Conservation (phyloP, 2,113 vertebrate genomes). For the Gnathonemus echidnorhynchus region DNA sequence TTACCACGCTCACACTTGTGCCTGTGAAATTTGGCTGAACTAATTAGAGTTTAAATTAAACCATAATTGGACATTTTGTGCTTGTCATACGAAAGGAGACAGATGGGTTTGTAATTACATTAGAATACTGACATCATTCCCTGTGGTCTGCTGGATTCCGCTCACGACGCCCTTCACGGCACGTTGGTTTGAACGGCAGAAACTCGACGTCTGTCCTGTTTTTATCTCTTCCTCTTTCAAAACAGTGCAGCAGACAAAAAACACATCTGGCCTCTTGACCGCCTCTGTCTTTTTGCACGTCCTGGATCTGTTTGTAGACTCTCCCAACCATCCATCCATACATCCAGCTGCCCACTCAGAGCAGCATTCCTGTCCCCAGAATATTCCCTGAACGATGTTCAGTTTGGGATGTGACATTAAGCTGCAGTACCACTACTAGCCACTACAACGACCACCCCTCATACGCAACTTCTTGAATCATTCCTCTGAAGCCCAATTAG, state of each 20-base stretch:
- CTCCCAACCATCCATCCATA: not conserved
- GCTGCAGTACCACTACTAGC: not conserved
- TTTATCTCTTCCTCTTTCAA: slow-evolving; percentile 43
- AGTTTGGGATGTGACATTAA: not conserved
- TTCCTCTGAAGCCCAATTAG: not conserved
- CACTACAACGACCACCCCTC: not conserved
- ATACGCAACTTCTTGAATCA: not conserved
- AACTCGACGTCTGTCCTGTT: slow-evolving; percentile 55
- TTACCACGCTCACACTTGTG: slow-evolving; percentile 57
- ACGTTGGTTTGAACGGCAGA: slow-evolving; percentile 49
- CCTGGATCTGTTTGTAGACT: not conserved
- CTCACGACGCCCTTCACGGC: slow-evolving; percentile 79
- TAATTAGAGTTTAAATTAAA: slow-evolving; percentile 99
- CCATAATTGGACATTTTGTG: slow-evolving; percentile 99
- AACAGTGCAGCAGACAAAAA: slow-evolving; percentile 31
- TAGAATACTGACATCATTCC: slow-evolving; percentile 93
- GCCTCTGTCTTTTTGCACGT: not conserved
- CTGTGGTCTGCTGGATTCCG: slow-evolving; percentile 71
- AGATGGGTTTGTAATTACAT: slow-evolving; percentile 99
- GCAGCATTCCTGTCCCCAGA: not conserved
- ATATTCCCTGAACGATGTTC: not conserved
- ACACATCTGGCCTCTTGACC: not conserved
- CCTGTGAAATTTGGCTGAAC: slow-evolving; percentile 90
- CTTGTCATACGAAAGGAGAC: slow-evolving; percentile 98
- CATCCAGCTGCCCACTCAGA: not conserved